Evolutionary conservation across 2,113 vertebrate genomes (phyloP), one percentile per base, ranked within the genome.

Genomic region (Corydoras maculifer): DNA sequence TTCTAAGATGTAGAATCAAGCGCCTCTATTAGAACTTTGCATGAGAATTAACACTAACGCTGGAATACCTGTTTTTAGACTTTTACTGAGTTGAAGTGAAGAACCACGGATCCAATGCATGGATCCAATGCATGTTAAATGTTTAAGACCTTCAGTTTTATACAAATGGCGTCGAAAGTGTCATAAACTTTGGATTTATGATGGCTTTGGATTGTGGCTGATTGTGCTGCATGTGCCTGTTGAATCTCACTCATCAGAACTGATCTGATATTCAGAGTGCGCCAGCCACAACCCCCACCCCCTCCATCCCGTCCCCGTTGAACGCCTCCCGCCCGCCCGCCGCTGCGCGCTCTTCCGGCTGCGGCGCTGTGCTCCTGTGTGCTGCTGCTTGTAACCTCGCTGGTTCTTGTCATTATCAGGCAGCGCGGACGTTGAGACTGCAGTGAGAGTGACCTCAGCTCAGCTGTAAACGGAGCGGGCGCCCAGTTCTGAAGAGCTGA

Each of bases 351-450:
- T 82, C 81, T 82, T 74, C 77, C 80, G 65, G 69, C 69, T 75
- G 72, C 61, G 72, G 68, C 83, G 63, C 80, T 76, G 80, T 48
- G 79, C 75, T 79, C 81, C 67, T 78, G 81, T 83, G 73, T 79
- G 77, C 76, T 78, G 79, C 76, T 75, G 79, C 83, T 70, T 74
- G 74, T 88, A 86, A 86, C 87, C 86, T 86, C 85, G 83, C 78
- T 88, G 78, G 84, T 91, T 90, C 87, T 91, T 91, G 86, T 91
- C 86, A 88, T 91, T 87, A 85, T 88, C 86, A 90, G 88, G 88
- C 87, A 87, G 89, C 87, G 86, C 82, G 86, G 89, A 90, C 87
- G 88, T 88, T 90, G 88, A 89, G 87, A 88, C 87, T 81, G 86
- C 80, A 82, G 85, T 86, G 83, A 89, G 88, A 90, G 76, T 83